Conservation (phyloP, 1,140 invertebrate genomes). For the Ceratina japonica region DNA sequence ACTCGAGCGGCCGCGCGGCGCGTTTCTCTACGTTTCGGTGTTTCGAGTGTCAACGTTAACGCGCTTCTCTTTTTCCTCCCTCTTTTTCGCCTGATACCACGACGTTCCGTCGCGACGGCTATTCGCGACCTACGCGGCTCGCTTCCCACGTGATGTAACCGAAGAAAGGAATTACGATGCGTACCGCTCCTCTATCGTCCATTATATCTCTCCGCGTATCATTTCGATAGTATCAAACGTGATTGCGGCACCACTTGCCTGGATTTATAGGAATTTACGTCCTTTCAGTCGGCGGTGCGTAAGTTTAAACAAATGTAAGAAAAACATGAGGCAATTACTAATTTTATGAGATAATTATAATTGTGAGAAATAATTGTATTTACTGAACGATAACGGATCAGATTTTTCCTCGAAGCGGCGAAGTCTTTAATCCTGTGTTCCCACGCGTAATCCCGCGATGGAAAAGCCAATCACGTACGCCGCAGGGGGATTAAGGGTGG, state of each 20-base stretch:
- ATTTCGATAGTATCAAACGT: neutral
- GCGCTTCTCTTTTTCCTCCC: constrained; percentile 35
- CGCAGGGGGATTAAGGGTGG: constrained; percentile 28
- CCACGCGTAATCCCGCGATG: constrained; percentile 11
- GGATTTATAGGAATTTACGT: no score
- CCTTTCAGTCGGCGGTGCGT: no score
- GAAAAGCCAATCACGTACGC: constrained; percentile 47
- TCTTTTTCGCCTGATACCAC: constrained; percentile 40
- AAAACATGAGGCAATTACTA: no score
- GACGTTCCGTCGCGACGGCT: constrained; percentile 50
- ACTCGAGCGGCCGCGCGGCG: no score
- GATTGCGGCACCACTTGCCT: no score
- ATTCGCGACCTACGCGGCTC: constrained; percentile 60
- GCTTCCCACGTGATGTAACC: constrained; percentile 67
- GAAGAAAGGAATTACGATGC: constrained; percentile 39
- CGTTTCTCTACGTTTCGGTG: constrained; percentile 51
- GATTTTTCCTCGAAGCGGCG: no score
- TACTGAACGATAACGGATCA: no score
- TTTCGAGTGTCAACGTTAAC: constrained; percentile 69
- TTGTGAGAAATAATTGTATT: no score
- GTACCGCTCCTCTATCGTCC: neutral
- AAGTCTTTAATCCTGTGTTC: neutral
- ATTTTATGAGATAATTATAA: no score
- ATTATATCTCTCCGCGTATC: neutral
- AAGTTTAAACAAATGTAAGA: no score